Evolutionary conservation across 2,888 invertebrate species (phyloP).

Genomic region (Gymnoscelis rufifasciata): DNA sequence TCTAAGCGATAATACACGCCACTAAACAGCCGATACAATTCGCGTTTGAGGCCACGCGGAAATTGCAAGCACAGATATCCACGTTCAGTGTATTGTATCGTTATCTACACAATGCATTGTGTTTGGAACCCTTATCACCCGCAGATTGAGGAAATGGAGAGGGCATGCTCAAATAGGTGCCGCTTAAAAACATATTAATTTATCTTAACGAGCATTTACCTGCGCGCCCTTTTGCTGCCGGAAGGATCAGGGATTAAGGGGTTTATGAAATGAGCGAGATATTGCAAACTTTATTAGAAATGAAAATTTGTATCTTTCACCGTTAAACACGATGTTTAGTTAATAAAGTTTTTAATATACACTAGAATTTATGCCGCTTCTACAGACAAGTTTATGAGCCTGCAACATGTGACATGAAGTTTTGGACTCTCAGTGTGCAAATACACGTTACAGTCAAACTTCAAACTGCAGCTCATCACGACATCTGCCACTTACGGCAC

Average conservation of each 20-base stretch:
- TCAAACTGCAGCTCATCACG: neutral
- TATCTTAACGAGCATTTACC: constrained; percentile 20
- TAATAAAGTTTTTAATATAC: too few species aligned
- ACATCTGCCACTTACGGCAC: constrained; percentile 8
- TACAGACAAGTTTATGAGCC: neutral
- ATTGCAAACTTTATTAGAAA: neutral
- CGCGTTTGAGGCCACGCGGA: constrained; percentile 19
- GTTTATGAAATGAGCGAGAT: neutral
- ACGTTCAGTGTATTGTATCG: constrained; percentile 19
- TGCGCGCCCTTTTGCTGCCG: constrained; percentile 4
- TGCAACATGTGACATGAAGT: neutral
- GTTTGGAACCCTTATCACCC: constrained; percentile 13
- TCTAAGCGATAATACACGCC: constrained; percentile 18
- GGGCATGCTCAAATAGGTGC: constrained; percentile 14
- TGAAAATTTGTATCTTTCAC: neutral
- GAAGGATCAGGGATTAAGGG: constrained; percentile 5
- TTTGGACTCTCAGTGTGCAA: neutral
- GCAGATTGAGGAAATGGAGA: constrained; percentile 16
- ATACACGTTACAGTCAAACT: neutral
- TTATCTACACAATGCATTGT: constrained; percentile 20
- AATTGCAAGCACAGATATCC: constrained; percentile 20
- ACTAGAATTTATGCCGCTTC: neutral
- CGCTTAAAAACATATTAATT: constrained; percentile 17
- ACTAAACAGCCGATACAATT: constrained; percentile 16
- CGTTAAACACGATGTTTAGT: neutral